phyloP scores from a whole-genome alignment of 2,797 vertebrate genomes.

The Prionace glauca region DNA sequence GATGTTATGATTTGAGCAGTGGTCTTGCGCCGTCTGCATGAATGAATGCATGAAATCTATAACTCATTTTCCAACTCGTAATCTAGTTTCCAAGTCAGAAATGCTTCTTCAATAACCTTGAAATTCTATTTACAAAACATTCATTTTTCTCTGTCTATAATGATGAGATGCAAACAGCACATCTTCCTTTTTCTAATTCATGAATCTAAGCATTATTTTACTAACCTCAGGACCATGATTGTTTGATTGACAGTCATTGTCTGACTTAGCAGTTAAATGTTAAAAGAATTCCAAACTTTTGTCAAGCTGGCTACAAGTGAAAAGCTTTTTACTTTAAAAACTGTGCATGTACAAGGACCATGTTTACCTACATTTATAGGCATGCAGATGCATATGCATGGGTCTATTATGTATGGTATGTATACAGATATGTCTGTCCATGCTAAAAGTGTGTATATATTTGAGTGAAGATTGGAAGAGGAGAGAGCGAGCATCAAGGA shows the following conservation, averaged over 20 bases:
- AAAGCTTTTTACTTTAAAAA: background rate
- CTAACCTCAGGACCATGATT: background rate
- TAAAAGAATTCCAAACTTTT: background rate
- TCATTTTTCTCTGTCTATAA: conserved; percentile 22
- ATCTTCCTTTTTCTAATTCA: conserved; percentile 31
- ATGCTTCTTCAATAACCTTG: conserved; percentile 37
- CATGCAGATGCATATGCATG: background rate
- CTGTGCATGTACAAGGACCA: background rate
- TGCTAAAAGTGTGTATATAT: background rate
- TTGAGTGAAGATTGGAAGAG: background rate
- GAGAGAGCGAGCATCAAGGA: background rate
- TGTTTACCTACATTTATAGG: no score
- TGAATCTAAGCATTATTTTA: background rate
- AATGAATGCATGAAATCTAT: conserved; percentile 37
- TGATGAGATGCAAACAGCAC: conserved; percentile 8
- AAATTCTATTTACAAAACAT: conserved; percentile 35
- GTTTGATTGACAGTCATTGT: background rate
- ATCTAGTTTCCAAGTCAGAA: conserved; percentile 36
- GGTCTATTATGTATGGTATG: background rate
- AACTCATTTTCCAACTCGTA: conserved; percentile 24
- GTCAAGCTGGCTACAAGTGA: background rate
- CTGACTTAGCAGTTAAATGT: background rate
- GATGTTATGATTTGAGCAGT: conserved; percentile 12
- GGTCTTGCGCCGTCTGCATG: background rate
- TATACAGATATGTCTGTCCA: background rate